A percentile compares a stretch with the other conserved stretches of the same genome.
phyloP scores from a whole-genome alignment of 1,140 invertebrate genomes.

The Apocrypta bakeri region DNA sequence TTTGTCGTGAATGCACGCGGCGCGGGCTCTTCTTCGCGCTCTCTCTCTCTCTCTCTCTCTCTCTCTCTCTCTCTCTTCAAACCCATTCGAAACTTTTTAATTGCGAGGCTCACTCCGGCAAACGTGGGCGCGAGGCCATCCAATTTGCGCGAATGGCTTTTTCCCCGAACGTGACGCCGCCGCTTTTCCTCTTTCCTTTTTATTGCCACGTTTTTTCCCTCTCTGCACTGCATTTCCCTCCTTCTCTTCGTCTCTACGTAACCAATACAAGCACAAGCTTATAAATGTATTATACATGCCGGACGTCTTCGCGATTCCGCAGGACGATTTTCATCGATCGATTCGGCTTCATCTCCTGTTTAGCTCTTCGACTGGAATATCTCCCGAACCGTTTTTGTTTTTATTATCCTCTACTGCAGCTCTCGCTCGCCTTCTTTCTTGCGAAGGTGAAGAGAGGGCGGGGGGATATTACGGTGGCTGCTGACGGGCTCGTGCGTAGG shows the following conservation, averaged over 20 bases:
- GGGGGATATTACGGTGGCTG: not conserved
- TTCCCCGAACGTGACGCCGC: slow-evolving; percentile 63
- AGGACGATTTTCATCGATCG: slow-evolving; percentile 37
- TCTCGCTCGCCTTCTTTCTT: not conserved
- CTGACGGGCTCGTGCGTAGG: not conserved
- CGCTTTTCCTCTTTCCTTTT: slow-evolving; percentile 27
- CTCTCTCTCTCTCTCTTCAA: not conserved
- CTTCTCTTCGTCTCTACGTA: not conserved
- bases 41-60: too few relatives aligned
- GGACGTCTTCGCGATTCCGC: not conserved
- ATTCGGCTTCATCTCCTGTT: slow-evolving; percentile 18
- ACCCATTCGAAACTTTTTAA: slow-evolving; percentile 71
- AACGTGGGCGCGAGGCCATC: slow-evolving; percentile 61
- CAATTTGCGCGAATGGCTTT: slow-evolving; percentile 72
- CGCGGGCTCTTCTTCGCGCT: too few relatives aligned
- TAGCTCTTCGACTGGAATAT: not conserved
- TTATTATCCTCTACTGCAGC: not conserved
- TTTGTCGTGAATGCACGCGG: not conserved
- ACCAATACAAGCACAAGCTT: not conserved
- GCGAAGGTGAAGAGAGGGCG: not conserved
- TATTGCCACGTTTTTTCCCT: not conserved
- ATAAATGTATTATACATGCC: not conserved
- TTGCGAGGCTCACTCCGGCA: slow-evolving; percentile 65
- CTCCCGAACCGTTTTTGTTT: not conserved
- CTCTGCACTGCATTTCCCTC: not conserved